Conservation (phyloP, 2,888 invertebrate species). For the Tachina fera region DNA sequence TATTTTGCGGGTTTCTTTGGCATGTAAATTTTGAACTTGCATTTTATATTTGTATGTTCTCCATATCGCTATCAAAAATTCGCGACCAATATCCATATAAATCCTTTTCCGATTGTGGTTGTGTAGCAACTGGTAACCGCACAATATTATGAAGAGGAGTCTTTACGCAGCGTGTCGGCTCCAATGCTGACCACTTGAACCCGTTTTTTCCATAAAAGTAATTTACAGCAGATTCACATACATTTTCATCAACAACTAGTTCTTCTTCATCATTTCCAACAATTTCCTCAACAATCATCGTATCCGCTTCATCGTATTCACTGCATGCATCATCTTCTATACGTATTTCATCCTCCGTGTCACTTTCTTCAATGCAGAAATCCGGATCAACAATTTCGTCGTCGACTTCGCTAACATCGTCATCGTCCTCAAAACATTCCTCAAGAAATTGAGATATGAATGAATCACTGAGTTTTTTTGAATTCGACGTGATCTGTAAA, state of each 20-base stretch:
- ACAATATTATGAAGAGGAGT: constrained; percentile 46
- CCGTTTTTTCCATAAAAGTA: constrained; percentile 19
- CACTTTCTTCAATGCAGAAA: constrained; percentile 42
- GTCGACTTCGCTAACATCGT: constrained; percentile 61
- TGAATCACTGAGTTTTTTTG: constrained; percentile 54
- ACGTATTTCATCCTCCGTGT: constrained; percentile 33
- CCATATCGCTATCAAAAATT: neutral
- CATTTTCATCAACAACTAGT: constrained; percentile 18
- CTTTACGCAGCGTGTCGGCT: constrained; percentile 24
- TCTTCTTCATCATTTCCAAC: constrained; percentile 30
- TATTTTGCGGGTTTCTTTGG: constrained; percentile 71
- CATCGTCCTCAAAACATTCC: constrained; percentile 25
- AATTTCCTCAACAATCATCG: constrained; percentile 59
- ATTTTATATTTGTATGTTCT: neutral
- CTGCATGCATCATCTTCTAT: constrained; percentile 31
- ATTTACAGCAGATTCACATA: constrained; percentile 31
- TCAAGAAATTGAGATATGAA: constrained; percentile 30
- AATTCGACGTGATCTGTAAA: constrained; percentile 63
- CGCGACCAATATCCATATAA: too few relatives aligned
- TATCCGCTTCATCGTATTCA: constrained; percentile 52
- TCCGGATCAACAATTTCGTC: constrained; percentile 65
- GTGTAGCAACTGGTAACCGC: constrained; percentile 10
- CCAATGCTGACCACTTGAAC: constrained; percentile 42
- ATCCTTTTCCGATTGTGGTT: constrained; percentile 8
- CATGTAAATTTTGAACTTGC: constrained; percentile 70